Evolutionary conservation across 2,888 invertebrate genomes (phyloP).

Genomic region (Latrodectus elegans): DNA sequence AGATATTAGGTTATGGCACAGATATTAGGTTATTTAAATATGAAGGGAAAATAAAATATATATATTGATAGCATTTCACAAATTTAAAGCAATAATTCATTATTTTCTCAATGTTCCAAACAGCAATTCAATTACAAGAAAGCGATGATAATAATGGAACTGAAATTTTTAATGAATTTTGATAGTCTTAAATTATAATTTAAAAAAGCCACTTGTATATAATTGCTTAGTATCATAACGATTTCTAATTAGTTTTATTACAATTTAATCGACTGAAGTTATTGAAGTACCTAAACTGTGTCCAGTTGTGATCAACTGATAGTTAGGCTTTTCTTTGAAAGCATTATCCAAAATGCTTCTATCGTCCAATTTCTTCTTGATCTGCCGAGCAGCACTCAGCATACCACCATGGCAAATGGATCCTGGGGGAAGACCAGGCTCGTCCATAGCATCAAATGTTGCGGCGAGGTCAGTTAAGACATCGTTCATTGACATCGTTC

Average conservation of each 20-base stretch:
- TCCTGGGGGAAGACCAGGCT: slow-evolving; percentile 31
- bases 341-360: slow-evolving; percentile 30
- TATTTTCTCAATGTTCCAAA: too few species aligned
- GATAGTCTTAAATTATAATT: background rate
- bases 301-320: slow-evolving; percentile 45
- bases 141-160: too few species aligned
- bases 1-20: too few species aligned
- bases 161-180: too few species aligned
- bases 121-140: too few species aligned
- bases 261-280: too few species aligned
- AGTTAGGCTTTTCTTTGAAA: slow-evolving; percentile 27
- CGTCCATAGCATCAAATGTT: slow-evolving; percentile 29
- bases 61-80: too few species aligned
- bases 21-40: too few species aligned
- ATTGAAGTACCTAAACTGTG: slow-evolving; percentile 51
- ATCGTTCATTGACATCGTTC: slow-evolving; percentile 58
- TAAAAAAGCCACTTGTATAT: background rate
- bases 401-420: slow-evolving; percentile 49
- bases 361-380: slow-evolving; percentile 34
- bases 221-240: too few species aligned
- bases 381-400: slow-evolving; percentile 34
- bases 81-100: too few species aligned
- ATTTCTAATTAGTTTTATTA: too few species aligned
- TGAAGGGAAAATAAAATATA: too few species aligned
- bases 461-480: slow-evolving; percentile 52